These are phyloP conservation scores for Tenualosa ilisha DNA, from an alignment of 2,797 vertebrate genomes.

Conservation along the genomic window DNA sequence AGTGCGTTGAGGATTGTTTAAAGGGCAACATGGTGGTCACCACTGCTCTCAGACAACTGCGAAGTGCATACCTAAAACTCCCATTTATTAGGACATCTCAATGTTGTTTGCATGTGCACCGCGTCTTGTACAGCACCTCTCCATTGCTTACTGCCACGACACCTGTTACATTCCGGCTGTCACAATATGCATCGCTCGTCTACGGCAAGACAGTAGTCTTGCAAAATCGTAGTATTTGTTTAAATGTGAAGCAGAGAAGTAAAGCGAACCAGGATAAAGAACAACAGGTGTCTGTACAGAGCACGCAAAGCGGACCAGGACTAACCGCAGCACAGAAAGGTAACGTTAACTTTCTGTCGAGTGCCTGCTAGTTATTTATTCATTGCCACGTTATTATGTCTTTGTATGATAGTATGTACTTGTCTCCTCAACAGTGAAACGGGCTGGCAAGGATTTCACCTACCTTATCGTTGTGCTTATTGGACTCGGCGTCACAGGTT, in stretches of 20 bases:
- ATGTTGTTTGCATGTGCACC: neutral
- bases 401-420: neutral
- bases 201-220: neutral
- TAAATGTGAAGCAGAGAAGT: conserved; percentile 52
- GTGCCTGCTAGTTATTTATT: neutral
- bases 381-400: neutral
- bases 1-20: neutral
- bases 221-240: neutral
- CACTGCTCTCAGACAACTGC: neutral
- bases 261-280: conserved; percentile 45
- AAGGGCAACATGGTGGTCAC: conserved; percentile 12
- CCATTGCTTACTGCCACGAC: neutral
- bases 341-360: conserved; percentile 49
- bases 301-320: conserved; percentile 53
- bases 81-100: conserved; percentile 11
- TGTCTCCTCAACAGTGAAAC: conserved; percentile 79
- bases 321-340: conserved; percentile 82
- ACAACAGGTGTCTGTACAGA: conserved; percentile 66
- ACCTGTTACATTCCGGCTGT: neutral
- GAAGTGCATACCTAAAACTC: neutral
- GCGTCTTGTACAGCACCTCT: neutral
- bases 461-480: conserved; percentile 89
- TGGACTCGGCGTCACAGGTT: conserved; percentile 90
- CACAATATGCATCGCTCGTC: neutral
- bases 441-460: conserved; percentile 89